phyloP scores from a whole-genome alignment of 1,140 invertebrate genomes.

The Drosophila lowei region DNA sequence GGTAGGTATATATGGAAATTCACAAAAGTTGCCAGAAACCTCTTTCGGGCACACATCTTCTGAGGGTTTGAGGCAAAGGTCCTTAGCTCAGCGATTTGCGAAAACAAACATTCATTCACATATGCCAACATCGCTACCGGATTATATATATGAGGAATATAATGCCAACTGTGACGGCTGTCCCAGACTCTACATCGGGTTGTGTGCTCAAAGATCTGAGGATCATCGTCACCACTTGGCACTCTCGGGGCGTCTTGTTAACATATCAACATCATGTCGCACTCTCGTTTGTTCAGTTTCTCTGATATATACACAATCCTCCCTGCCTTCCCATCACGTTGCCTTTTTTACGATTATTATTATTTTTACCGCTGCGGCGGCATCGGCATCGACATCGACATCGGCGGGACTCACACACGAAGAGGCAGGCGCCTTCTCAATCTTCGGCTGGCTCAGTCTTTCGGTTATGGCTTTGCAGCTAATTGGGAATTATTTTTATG shows the following conservation, averaged over 20 bases:
- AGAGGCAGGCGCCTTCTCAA: slow-evolving; percentile 48
- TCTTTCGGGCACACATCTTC: slow-evolving; percentile 39
- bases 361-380: slow-evolving; percentile 73
- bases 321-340: slow-evolving; percentile 25
- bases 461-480: slow-evolving; percentile 59
- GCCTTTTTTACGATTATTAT: slow-evolving; percentile 77
- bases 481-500: slow-evolving; percentile 82
- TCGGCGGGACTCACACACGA: slow-evolving; percentile 13
- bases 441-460: slow-evolving; percentile 10
- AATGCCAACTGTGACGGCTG: slow-evolving; percentile 73
- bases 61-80: slow-evolving; percentile 9
- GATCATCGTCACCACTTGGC: slow-evolving; percentile 68
- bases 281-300: slow-evolving; percentile 58
- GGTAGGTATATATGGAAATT: slow-evolving; percentile 48
- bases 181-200: slow-evolving; percentile 1
- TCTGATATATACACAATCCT: slow-evolving; percentile 15
- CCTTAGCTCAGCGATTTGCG: slow-evolving; percentile 56
- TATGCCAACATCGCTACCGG: slow-evolving; percentile 75
- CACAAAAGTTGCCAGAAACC: slow-evolving; percentile 23
- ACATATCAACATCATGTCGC: slow-evolving; percentile 82
- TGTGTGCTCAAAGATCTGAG: slow-evolving; percentile 20
- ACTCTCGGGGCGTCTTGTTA: slow-evolving; percentile 78
- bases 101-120: slow-evolving; percentile 74
- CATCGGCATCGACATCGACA: slow-evolving; percentile 45
- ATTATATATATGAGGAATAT: slow-evolving; percentile 50